phyloP scores from a whole-genome alignment of 1,140 invertebrate genomes.

The Euura saliciscinereae region DNA sequence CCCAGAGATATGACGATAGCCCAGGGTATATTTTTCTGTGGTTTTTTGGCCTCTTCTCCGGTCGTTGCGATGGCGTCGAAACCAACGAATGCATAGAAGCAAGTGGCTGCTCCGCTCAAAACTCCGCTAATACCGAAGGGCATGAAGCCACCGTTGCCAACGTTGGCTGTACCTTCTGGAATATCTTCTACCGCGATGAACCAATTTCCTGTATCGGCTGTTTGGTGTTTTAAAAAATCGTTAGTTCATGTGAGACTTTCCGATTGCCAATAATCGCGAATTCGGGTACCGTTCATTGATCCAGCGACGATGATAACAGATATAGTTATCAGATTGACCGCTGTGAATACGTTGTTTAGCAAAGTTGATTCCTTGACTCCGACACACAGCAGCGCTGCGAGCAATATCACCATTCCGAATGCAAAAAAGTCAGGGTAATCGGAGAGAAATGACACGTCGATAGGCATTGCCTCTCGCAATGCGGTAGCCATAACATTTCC shows the following conservation, averaged over 20 bases:
- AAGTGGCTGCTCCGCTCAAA: constrained; percentile 83
- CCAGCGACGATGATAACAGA: constrained; percentile 75
- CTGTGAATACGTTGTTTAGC: constrained; percentile 79
- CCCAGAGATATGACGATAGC: constrained; percentile 83
- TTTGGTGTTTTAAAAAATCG: constrained; percentile 19
- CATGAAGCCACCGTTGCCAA: constrained; percentile 78
- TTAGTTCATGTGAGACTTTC: not conserved
- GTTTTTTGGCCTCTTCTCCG: constrained; percentile 85
- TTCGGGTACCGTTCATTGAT: constrained; percentile 64
- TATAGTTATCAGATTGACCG: constrained; percentile 74
- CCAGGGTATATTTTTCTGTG: constrained; percentile 87
- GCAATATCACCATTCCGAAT: constrained; percentile 52
- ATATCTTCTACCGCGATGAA: constrained; percentile 51
- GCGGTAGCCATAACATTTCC: constrained; percentile 66
- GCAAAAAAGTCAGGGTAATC: constrained; percentile 75
- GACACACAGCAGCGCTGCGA: constrained; percentile 62
- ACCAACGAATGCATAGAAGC: constrained; percentile 91
- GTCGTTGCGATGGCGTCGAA: constrained; percentile 89
- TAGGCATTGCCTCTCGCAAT: constrained; percentile 65
- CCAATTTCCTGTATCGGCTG: constrained; percentile 71
- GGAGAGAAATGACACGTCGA: constrained; percentile 63
- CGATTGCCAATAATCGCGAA: not conserved
- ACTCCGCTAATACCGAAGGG: constrained; percentile 82
- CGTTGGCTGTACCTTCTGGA: constrained; percentile 55
- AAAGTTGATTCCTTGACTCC: constrained; percentile 79